Evolutionary conservation across 1,140 invertebrate species (phyloP).

Genomic region (Condylostylus longicornis): DNA sequence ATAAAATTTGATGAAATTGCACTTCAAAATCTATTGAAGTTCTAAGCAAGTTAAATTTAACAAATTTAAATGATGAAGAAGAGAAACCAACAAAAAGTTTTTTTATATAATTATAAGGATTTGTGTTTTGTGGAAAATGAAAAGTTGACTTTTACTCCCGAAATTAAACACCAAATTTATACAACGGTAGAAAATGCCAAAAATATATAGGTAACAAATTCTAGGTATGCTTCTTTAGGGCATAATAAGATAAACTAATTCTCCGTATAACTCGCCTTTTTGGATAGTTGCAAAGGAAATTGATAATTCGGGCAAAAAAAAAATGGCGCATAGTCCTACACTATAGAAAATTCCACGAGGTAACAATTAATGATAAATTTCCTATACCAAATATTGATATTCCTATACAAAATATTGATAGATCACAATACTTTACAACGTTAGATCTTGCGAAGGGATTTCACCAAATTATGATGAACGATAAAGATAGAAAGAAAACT

Average conservation of each 20-base stretch:
- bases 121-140: constrained; percentile 3
- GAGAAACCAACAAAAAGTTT: neutral
- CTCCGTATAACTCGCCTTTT: constrained; percentile 24
- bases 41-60: too few relatives aligned
- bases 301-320: constrained; percentile 24
- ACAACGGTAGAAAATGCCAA: constrained; percentile 14
- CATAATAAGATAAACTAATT: constrained; percentile 25
- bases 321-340: constrained; percentile 31
- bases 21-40: too few relatives aligned
- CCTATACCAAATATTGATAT: constrained; percentile 36
- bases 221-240: constrained; percentile 26
- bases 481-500: constrained; percentile 26
- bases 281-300: constrained; percentile 31
- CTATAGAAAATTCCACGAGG: constrained; percentile 27
- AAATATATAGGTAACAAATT: constrained; percentile 11
- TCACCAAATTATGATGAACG: constrained; percentile 24
- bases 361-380: constrained; percentile 32
- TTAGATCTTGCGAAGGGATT: constrained; percentile 24
- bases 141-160: constrained; percentile 1
- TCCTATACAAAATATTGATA: constrained; percentile 21
- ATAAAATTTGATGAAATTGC: too few relatives aligned
- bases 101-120: constrained; percentile 1
- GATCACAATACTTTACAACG: constrained; percentile 19
- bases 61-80: constrained; percentile 4
- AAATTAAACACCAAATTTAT: constrained; percentile 16